These are phyloP conservation scores for Falco biarmicus DNA, from an alignment of 2,797 vertebrate species.

Conservation along the genomic window DNA sequence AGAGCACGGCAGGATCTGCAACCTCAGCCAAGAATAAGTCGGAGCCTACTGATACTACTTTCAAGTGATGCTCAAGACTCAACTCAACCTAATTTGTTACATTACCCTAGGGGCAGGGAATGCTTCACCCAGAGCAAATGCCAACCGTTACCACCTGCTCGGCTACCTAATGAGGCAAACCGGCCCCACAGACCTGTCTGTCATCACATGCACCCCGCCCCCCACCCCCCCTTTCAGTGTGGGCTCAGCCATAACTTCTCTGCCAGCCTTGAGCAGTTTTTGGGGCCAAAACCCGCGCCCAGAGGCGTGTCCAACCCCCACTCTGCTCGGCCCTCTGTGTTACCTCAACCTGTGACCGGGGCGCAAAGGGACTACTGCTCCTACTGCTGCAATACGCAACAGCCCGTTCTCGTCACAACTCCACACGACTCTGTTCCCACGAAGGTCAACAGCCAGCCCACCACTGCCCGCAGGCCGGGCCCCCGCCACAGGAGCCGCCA, in stretches of 20 bases:
- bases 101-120: accelerated
- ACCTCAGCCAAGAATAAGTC: accelerated
- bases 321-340: accelerated
- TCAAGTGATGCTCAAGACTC: accelerated
- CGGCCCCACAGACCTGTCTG: accelerated
- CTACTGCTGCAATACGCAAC: accelerated
- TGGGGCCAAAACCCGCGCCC: accelerated
- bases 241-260: accelerated
- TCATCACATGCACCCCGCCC: accelerated
- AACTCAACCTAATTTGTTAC: accelerated
- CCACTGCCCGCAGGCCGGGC: accelerated
- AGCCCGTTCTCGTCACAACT: accelerated
- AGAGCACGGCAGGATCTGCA: accelerated
- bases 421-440: accelerated
- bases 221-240: accelerated
- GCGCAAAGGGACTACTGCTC: background rate
- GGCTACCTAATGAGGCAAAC: accelerated
- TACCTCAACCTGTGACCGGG: background rate
- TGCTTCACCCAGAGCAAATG: accelerated
- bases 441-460: accelerated
- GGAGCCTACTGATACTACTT: accelerated
- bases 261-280: accelerated
- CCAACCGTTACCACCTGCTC: accelerated
- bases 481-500: too few species aligned
- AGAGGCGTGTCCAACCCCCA: too few species aligned